Base-by-base conservation (phyloP, 2,797 vertebrate genomes). In the Nyctalus aviator region DNA sequence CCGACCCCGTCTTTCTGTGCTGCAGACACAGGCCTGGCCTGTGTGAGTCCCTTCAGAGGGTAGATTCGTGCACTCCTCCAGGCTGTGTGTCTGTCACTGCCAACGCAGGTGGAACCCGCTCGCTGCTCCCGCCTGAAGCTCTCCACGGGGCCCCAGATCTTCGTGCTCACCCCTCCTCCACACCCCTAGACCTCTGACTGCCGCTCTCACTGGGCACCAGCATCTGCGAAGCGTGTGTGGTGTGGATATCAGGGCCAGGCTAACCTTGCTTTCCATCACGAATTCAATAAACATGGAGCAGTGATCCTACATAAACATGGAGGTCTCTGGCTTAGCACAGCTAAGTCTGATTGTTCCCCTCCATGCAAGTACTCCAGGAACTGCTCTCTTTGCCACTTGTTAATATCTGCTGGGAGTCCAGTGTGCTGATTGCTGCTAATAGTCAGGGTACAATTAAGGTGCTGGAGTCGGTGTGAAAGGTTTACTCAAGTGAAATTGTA, bases 391-490 rank as follows among this genome's bases (percentile, higher is more conserved):
- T 41, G 37, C 37, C 37, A 41, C 37, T 41, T 41, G 37, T 41
- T 41, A 41, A 41, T 7, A 7, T 41, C 37, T 41, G 37, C 37
- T 41, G 37, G 37, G 37, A 41, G 37, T 41, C 37, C 37, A 6
- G 37, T 41, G 37, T 41, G 37, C 37, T 41, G 37, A 41, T 41
- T 41, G 37, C 37, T 41, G 37, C 37, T 41, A 41, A 41, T 6
- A 41, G 37, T 41, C 37, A 41, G 37, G 37, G 37, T 41, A 41
- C 37, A 7, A 41, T 41, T 41, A 96, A 99, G 99, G 99, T 99
- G 98, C 99, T 99, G 93, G 99, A 99, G 98, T 98, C 99, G 82
- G 99, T 99, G 97, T 99, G 99, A 98, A 98, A 95, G 84, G 89
- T 96, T 96, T 96, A 96, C 89, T 97, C 96, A 93, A 97, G 97